These are phyloP conservation scores for Rotaria macrura DNA, from an alignment of 2,888 invertebrate species.

Conservation along the genomic window DNA sequence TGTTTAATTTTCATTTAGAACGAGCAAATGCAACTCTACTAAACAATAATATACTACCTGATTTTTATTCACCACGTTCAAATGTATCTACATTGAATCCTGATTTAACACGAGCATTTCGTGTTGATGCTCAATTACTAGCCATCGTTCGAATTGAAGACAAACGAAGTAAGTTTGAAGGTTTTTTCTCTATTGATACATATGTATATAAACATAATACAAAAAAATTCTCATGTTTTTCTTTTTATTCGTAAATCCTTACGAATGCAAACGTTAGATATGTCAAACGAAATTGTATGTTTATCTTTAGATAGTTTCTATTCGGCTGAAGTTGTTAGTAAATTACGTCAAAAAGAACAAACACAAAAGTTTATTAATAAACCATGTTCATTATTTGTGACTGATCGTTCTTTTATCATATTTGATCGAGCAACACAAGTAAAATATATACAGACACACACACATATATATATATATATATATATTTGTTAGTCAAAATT, in stretches of 20 bases:
- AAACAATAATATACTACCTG: background rate
- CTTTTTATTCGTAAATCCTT: background rate
- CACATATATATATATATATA: too few relatives aligned
- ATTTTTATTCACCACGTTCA: background rate
- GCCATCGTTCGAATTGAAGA: background rate
- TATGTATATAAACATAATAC: background rate
- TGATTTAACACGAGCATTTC: conserved; percentile 11
- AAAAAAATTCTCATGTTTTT: background rate
- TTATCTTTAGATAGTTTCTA: background rate
- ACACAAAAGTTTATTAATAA: conserved; percentile 16
- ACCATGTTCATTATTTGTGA: background rate
- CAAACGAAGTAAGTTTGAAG: background rate
- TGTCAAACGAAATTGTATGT: background rate
- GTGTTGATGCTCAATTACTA: background rate
- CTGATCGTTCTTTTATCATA: background rate
- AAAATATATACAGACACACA: too few relatives aligned
- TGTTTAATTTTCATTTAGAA: background rate
- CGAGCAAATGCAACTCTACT: background rate
- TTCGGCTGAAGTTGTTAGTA: conserved; percentile 1
- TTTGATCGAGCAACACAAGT: background rate
- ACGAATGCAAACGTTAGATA: background rate
- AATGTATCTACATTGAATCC: background rate
- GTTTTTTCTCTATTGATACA: background rate
- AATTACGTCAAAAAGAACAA: conserved; percentile 18
- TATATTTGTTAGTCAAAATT: too few relatives aligned